Conservation (phyloP, 2,888 invertebrate genomes). For the Allophyes oxyacanthae region DNA sequence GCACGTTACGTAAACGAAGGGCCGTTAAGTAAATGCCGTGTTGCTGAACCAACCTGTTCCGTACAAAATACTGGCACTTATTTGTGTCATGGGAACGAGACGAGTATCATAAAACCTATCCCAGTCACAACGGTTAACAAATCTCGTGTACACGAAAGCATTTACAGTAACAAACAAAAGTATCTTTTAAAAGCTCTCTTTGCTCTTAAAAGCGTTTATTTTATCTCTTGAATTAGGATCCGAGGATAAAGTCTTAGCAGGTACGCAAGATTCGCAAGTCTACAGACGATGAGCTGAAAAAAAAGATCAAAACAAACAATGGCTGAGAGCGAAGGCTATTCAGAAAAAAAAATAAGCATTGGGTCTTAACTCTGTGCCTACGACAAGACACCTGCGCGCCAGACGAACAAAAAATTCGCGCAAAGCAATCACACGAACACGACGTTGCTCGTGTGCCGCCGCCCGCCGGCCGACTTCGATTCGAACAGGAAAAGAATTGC, state of each 20-base stretch:
- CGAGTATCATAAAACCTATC: constrained; percentile 44
- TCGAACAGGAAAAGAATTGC: constrained; percentile 69
- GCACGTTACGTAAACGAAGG: constrained; percentile 62
- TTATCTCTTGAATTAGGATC: constrained; percentile 49
- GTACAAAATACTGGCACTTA: constrained; percentile 64
- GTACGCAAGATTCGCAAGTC: constrained; percentile 48
- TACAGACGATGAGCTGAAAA: constrained; percentile 67
- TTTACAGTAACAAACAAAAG: constrained; percentile 15
- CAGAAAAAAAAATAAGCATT: constrained; percentile 70
- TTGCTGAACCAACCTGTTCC: constrained; percentile 65
- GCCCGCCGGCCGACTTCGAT: constrained; percentile 48
- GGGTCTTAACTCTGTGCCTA: constrained; percentile 64
- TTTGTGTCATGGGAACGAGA: constrained; percentile 59
- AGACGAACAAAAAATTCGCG: constrained; percentile 81
- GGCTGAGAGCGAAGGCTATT: constrained; percentile 70
- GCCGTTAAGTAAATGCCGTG: constrained; percentile 68
- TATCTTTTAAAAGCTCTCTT: constrained; percentile 25
- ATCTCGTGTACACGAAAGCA: constrained; percentile 13
- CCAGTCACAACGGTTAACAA: constrained; percentile 30
- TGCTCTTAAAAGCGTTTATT: constrained; percentile 28
- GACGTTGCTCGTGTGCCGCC: constrained; percentile 36
- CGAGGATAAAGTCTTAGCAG: constrained; percentile 38
- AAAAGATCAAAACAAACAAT: constrained; percentile 75
- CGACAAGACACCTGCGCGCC: constrained; percentile 80
- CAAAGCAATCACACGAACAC: constrained; percentile 65